Conservation (phyloP, 2,797 vertebrate genomes). For the Poecilia gillii region DNA sequence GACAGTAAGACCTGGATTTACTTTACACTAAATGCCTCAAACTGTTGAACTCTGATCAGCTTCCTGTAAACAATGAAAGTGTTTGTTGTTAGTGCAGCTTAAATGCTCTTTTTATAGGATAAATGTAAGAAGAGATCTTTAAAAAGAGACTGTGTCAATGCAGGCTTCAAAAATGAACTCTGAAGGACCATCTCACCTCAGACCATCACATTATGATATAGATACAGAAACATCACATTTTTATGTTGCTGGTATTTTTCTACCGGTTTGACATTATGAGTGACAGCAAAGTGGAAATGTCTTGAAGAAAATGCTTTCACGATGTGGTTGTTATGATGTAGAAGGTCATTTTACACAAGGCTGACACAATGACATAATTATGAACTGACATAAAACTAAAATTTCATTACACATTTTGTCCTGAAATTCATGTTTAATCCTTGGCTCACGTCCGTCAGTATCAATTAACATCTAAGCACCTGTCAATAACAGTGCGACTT, state of each 20-base stretch:
- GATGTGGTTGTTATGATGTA: background rate
- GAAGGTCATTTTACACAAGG: background rate
- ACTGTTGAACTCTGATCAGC: background rate
- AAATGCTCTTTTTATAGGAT: slow-evolving; percentile 9
- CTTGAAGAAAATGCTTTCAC: background rate
- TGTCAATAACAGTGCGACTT: too few relatives aligned
- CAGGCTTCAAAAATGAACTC: background rate
- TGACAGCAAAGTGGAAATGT: background rate
- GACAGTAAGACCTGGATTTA: background rate
- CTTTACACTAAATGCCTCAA: too few relatives aligned
- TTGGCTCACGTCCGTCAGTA: too few relatives aligned
- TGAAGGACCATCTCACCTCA: background rate
- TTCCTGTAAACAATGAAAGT: background rate
- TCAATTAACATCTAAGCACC: too few relatives aligned
- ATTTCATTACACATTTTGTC: too few relatives aligned
- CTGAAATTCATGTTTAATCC: too few relatives aligned
- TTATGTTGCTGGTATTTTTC: too few relatives aligned
- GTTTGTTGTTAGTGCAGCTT: slow-evolving; percentile 26
- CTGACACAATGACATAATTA: background rate
- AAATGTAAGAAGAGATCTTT: background rate
- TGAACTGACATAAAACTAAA: background rate
- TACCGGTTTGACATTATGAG: too few relatives aligned
- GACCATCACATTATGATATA: background rate
- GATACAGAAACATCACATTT: background rate
- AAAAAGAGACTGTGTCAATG: background rate